Conservation (phyloP, 2,797 vertebrate species). For the Sarcophilus harrisii region DNA sequence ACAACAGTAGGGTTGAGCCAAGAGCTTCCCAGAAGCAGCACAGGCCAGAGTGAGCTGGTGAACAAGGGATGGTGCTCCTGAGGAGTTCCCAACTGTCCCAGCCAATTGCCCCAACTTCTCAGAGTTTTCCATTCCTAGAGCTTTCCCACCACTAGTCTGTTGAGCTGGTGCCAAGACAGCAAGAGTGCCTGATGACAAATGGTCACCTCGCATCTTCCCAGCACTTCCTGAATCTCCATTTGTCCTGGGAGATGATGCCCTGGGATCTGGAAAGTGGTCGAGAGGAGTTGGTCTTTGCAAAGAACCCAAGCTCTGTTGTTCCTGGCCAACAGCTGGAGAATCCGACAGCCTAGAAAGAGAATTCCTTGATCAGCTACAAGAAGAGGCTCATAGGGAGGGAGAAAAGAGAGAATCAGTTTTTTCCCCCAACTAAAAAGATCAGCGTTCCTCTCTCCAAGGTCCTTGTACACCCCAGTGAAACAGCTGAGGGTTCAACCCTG, state of each 20-base stretch:
- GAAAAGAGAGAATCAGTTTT: neutral
- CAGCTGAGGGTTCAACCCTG: neutral
- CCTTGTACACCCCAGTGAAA: neutral
- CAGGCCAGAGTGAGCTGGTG: neutral
- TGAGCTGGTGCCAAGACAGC: neutral
- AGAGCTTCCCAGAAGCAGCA: neutral
- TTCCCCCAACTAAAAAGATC: neutral
- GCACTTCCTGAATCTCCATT: neutral
- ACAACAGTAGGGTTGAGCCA: neutral
- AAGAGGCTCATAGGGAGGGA: neutral
- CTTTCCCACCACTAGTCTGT: neutral
- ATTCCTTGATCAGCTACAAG: neutral
- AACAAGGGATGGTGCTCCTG: neutral
- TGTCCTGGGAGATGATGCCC: neutral
- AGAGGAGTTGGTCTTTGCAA: neutral
- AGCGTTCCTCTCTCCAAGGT: neutral
- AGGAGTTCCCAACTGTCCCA: rapidly evolving
- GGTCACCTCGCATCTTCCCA: neutral
- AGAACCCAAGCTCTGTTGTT: neutral
- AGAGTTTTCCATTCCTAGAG: neutral
- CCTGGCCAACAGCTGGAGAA: slow-evolving; percentile 26
- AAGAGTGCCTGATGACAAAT: neutral
- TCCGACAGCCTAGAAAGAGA: slow-evolving; percentile 43
- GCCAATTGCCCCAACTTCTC: neutral
- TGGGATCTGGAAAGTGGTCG: neutral